Conservation (phyloP, 2,888 invertebrate genomes). For the Drosophila silvestris region DNA sequence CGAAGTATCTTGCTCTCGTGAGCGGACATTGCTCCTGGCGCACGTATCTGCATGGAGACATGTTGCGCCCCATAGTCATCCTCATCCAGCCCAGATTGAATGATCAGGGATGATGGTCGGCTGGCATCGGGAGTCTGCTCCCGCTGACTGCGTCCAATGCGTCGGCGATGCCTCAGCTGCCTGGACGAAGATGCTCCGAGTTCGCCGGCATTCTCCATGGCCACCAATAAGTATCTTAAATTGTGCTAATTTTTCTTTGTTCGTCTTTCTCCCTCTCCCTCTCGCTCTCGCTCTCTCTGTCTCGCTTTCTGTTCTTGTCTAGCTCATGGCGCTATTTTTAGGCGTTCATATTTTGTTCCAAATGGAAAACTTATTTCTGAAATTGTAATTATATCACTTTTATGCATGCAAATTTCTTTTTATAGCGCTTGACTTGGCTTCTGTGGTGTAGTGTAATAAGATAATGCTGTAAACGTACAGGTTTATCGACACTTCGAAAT, state of each 20-base stretch:
- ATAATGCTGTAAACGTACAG: neutral
- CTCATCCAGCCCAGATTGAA: conserved; percentile 9
- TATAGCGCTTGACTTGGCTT: conserved; percentile 16
- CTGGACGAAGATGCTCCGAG: conserved; percentile 82
- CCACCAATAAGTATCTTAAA: conserved; percentile 26
- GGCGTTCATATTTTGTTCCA: conserved; percentile 55
- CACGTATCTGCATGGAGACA: conserved; percentile 82
- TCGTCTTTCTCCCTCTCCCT: neutral
- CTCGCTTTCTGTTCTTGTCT: conserved; percentile 20
- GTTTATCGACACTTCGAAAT: neutral
- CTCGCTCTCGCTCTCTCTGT: neutral
- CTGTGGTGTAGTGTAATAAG: neutral
- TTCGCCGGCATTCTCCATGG: conserved; percentile 58
- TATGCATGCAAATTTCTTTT: conserved; percentile 43
- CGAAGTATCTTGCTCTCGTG: conserved; percentile 85
- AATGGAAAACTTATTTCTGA: conserved; percentile 38
- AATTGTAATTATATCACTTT: conserved; percentile 70
- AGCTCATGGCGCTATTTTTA: conserved; percentile 64
- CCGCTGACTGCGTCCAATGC: conserved; percentile 87
- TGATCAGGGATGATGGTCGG: conserved; percentile 7
- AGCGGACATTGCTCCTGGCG: conserved; percentile 78
- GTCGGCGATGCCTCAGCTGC: conserved; percentile 87
- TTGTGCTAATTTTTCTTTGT: conserved; percentile 26
- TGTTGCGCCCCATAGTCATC: conserved; percentile 60
- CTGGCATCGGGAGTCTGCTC: conserved; percentile 87